A percentile compares a stretch with the other conserved stretches of the same genome.
phyloP scores from a whole-genome alignment of 1,140 invertebrate genomes.

The Battus philenor region DNA sequence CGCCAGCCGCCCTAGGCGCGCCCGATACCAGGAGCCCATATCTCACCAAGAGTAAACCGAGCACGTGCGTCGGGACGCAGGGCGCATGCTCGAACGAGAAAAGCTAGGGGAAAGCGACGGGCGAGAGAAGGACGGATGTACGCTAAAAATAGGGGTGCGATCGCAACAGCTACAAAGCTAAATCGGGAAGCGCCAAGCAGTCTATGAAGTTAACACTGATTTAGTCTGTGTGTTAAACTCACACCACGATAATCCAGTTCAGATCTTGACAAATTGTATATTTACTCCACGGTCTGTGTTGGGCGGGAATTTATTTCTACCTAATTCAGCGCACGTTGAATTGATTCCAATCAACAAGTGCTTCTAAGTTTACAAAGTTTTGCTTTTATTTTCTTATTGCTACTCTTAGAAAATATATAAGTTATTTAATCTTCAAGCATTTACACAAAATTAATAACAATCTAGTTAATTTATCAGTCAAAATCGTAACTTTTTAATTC shows the following conservation, averaged over 20 bases:
- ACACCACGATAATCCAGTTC: constrained; percentile 21
- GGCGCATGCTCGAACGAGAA: constrained; percentile 58
- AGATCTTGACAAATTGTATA: constrained; percentile 15
- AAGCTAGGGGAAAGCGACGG: constrained; percentile 47
- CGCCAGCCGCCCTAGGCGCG: constrained; percentile 69
- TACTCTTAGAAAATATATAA: too few species aligned
- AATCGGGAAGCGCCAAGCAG: constrained; percentile 68
- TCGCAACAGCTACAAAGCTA: constrained; percentile 38
- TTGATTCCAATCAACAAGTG: constrained; percentile 1
- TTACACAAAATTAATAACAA: too few species aligned
- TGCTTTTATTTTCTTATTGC: too few species aligned
- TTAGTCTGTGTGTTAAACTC: constrained; percentile 20
- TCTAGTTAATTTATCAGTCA: too few species aligned
- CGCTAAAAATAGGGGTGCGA: constrained; percentile 59
- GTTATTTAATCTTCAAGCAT: too few species aligned
- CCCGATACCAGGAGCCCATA: constrained; percentile 59
- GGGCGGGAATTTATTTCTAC: constrained; percentile 5
- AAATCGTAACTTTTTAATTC: too few species aligned
- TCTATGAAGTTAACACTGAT: constrained; percentile 51
- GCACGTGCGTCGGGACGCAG: constrained; percentile 55
- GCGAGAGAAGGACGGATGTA: constrained; percentile 36
- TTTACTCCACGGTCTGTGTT: constrained; percentile 6
- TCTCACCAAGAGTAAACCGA: constrained; percentile 31
- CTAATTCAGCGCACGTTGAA: background rate
- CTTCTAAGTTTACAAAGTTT: too few species aligned